Percentiles rank a stretch among this genome's conserved stretches.
Conservation (phyloP, 2,113 vertebrate species). For the Chaetodon auriga region DNA sequence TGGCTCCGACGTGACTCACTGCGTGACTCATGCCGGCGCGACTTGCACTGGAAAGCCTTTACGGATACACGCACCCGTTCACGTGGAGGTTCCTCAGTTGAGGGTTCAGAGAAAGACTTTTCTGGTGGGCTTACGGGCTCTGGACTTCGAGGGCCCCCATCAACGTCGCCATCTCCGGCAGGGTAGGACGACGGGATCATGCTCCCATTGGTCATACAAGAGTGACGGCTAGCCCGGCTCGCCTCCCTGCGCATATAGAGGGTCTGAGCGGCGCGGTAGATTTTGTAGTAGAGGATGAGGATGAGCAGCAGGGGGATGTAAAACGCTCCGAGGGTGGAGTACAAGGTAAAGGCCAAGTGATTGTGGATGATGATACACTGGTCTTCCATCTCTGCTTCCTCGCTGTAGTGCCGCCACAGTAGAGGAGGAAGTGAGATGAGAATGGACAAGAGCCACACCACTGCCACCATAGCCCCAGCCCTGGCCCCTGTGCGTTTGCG, state of each 20-base stretch:
- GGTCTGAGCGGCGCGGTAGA: slow-evolving; percentile 95
- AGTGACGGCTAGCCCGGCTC: slow-evolving; percentile 89
- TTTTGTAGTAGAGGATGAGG: slow-evolving; percentile 98
- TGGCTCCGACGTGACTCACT: slow-evolving; percentile 87
- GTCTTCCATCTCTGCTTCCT: slow-evolving; percentile 83
- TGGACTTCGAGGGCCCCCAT: slow-evolving; percentile 83
- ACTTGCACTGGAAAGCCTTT: slow-evolving; percentile 84
- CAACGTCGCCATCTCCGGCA: slow-evolving; percentile 77
- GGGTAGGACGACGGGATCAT: slow-evolving; percentile 87
- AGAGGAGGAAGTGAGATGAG: slow-evolving; percentile 95
- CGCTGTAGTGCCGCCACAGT: slow-evolving; percentile 91
- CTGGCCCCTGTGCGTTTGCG: slow-evolving; percentile 92
- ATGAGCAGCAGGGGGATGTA: slow-evolving; percentile 96
- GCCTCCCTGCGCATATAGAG: slow-evolving; percentile 92
- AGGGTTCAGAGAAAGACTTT: slow-evolving; percentile 92
- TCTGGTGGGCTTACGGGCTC: slow-evolving; percentile 86
- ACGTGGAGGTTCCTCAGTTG: slow-evolving; percentile 85
- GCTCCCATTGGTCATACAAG: slow-evolving; percentile 90
- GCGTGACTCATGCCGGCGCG: slow-evolving; percentile 82
- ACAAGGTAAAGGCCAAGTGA: slow-evolving; percentile 93
- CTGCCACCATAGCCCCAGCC: slow-evolving; percentile 92
- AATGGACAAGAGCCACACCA: slow-evolving; percentile 95
- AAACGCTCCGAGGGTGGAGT: slow-evolving; percentile 96
- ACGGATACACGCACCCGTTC: slow-evolving; percentile 84
- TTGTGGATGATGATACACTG: slow-evolving; percentile 96